Evolutionary conservation across 2,797 vertebrate species (phyloP), one percentile per base, ranked within the genome.

Genomic region (Hypotaenidia philippensis): DNA sequence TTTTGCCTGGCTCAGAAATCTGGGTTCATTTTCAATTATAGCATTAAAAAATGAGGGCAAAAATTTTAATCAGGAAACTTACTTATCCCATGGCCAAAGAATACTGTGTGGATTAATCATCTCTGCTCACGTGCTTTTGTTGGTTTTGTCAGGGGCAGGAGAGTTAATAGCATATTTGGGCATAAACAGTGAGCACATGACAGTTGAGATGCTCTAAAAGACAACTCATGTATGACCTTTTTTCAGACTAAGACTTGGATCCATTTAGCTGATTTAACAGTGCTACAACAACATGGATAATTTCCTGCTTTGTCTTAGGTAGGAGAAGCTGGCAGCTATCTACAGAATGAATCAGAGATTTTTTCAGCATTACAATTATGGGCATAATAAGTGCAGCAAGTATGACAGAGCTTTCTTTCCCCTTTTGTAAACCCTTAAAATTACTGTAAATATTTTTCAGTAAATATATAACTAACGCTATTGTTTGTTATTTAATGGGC

Each of bases 261-360:
- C 15, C 50, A 72, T 72, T 75, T 20, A 89, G 82, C 76, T 89
- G 69, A 91, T 89, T 94, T 80, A 87, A 59, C 65, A 78, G 55
- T 26, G 38, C n/a, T 36, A 81, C 55, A 76, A 63, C n/a, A 91
- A 47, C 45, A 69, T 6, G 34, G 76, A 49, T 75, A 81, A 91
- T 79, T 93, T 91, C 72, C 84, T 90, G 72, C 84, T 94, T 92
- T 86, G 47, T 95, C 44, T 88, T 63, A 92, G 57, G 76, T 12
- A 77, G 75, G 31, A 94, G 78, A 93, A 92, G 36, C 80, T 86
- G 89, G 69, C 75, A 96, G 65, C 76, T 81, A 44, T 44, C 57
- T 83, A 47, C 41, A 63, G 84, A 36, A 65, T 70, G 65, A 95
- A 91, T 83, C 41, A 90, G 61, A 88, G 41, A 65, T 61, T 85